Conservation (phyloP, 2,113 vertebrate species). For the Thinocorus orbignyianus region DNA sequence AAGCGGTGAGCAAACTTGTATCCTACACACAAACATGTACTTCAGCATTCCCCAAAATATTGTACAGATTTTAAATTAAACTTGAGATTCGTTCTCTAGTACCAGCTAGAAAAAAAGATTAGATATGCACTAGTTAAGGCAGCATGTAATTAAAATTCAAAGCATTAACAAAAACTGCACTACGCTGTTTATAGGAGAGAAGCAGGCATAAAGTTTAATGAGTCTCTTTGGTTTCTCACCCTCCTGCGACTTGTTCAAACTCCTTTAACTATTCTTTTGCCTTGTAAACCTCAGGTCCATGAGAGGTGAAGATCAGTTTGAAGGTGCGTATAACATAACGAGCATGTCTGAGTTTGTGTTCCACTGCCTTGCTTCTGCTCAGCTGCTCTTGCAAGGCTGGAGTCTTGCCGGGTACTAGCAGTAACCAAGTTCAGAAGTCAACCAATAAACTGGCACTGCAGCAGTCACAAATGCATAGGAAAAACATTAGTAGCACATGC, state of each 20-base stretch:
- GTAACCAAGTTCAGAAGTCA: background rate
- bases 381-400: background rate
- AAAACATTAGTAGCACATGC: background rate
- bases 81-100: background rate
- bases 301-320: background rate
- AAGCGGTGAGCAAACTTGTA: background rate
- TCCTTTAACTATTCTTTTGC: conserved; percentile 19
- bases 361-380: background rate
- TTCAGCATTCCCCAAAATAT: background rate
- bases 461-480: background rate
- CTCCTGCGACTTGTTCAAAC: background rate
- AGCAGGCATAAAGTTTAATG: conserved; percentile 31
- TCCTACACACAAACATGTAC: background rate
- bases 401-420: background rate
- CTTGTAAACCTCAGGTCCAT: background rate
- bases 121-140: background rate
- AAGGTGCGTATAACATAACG: background rate
- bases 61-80: background rate
- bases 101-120: background rate
- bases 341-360: background rate
- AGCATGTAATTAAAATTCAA: conserved; percentile 31
- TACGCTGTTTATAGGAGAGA: conserved; percentile 11
- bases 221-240: conserved; percentile 17
- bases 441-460: background rate
- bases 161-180: conserved; percentile 23